Conservation (phyloP, 1,140 invertebrate species). For the Drosophila grimshawi region DNA sequence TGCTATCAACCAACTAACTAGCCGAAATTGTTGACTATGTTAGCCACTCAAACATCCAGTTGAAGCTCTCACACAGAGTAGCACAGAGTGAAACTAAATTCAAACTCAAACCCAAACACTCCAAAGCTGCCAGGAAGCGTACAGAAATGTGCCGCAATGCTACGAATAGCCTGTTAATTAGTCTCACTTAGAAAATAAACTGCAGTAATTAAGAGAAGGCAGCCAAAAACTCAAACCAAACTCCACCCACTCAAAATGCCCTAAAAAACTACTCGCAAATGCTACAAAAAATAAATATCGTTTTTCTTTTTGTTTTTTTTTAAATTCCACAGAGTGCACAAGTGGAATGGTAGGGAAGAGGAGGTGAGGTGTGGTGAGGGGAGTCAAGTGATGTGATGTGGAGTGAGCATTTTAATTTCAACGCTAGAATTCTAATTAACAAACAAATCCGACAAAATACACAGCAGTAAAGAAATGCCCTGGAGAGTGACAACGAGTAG, state of each 20-base stretch:
- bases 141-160: conserved; percentile 72
- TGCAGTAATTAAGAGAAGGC: conserved; percentile 82
- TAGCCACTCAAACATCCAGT: conserved; percentile 38
- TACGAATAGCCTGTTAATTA: conserved; percentile 84
- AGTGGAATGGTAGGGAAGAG: not conserved
- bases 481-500: not conserved
- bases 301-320: conserved; percentile 6
- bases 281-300: conserved; percentile 10
- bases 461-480: conserved; percentile 57
- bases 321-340: conserved; percentile 29
- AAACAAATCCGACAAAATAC: conserved; percentile 82
- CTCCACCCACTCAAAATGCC: conserved; percentile 39
- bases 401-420: conserved; percentile 74
- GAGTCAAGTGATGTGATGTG: not conserved
- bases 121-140: not conserved
- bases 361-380: too few species aligned
- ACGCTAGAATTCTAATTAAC: conserved; percentile 84
- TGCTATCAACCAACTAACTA: conserved; percentile 44
- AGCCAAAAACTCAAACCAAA: conserved; percentile 37
- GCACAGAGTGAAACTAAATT: conserved; percentile 12
- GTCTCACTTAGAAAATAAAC: conserved; percentile 85
- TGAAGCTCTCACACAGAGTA: conserved; percentile 14
- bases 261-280: conserved; percentile 61
- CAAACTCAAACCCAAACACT: not conserved
- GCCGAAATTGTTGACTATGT: conserved; percentile 61